Percentiles rank a stretch among this genome's conserved stretches.
These are phyloP conservation scores for Drosophila repleta DNA, from an alignment of 1,140 invertebrate genomes.

Conservation along the genomic window DNA sequence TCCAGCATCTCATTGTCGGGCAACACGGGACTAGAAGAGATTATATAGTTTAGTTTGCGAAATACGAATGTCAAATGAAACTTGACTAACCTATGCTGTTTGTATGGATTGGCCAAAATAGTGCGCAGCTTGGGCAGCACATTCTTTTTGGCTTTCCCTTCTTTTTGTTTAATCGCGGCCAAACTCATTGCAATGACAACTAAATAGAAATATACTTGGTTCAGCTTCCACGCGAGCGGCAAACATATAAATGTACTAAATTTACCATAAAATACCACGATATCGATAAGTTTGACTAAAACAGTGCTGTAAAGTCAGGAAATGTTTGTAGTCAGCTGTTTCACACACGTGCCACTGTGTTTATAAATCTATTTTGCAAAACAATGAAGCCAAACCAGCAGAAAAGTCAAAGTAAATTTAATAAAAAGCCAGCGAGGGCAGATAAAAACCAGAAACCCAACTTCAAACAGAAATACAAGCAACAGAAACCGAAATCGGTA, in stretches of 20 bases:
- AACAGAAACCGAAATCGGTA: constrained; percentile 44
- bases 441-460: constrained; percentile 41
- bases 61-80: background rate
- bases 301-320: constrained; percentile 18
- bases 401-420: constrained; percentile 36
- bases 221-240: constrained; percentile 15
- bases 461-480: constrained; percentile 54
- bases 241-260: constrained; percentile 1
- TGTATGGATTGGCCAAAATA: constrained; percentile 67
- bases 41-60: background rate
- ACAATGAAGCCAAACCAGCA: constrained; percentile 56
- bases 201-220: constrained; percentile 4
- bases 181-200: constrained; percentile 52
- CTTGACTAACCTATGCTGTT: constrained; percentile 53
- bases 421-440: constrained; percentile 30
- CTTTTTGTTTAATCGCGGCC: constrained; percentile 57
- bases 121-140: constrained; percentile 55
- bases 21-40: constrained; percentile 52
- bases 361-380: constrained; percentile 20
- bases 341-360: constrained; percentile 41
- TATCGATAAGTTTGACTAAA: background rate
- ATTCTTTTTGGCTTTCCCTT: constrained; percentile 67
- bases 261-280: constrained; percentile 2
- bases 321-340: constrained; percentile 21
- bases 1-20: constrained; percentile 43